phyloP scores from a whole-genome alignment of 2,888 invertebrate genomes.

The Serrognathus titanus region DNA sequence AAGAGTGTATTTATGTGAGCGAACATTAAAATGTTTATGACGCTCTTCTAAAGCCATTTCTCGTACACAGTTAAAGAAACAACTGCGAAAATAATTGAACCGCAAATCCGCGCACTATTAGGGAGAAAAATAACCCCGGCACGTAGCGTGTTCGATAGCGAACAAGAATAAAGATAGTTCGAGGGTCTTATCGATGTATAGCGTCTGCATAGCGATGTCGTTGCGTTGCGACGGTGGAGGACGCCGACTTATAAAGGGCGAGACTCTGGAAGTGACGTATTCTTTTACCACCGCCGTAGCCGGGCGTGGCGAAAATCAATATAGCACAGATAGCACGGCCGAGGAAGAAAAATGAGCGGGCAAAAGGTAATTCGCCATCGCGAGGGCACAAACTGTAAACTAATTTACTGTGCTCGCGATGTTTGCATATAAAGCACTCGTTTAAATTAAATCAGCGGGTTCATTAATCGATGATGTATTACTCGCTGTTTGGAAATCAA shows the following conservation, averaged over 20 bases:
- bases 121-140: constrained; percentile 8
- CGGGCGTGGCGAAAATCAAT: constrained; percentile 41
- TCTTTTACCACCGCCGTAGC: constrained; percentile 33
- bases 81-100: neutral
- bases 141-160: constrained; percentile 21
- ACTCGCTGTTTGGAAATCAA: too few relatives aligned
- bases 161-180: constrained; percentile 5
- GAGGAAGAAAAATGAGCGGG: constrained; percentile 34
- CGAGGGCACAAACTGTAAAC: constrained; percentile 5
- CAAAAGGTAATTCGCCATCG: constrained; percentile 14
- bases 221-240: constrained; percentile 22
- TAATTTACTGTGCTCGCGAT: constrained; percentile 20
- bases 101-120: neutral
- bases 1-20: too few relatives aligned
- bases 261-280: constrained; percentile 37
- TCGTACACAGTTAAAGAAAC: neutral
- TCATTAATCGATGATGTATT: neutral
- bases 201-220: constrained; percentile 24
- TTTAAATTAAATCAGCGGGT: constrained; percentile 6
- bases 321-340: constrained; percentile 37
- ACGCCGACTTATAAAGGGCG: constrained; percentile 16
- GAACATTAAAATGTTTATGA: too few relatives aligned
- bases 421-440: constrained; percentile 22
- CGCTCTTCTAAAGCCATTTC: neutral
- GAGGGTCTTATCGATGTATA: constrained; percentile 21